Evolutionary conservation across 2,113 vertebrate species (phyloP).

Genomic region (Ariopsis seemanni): DNA sequence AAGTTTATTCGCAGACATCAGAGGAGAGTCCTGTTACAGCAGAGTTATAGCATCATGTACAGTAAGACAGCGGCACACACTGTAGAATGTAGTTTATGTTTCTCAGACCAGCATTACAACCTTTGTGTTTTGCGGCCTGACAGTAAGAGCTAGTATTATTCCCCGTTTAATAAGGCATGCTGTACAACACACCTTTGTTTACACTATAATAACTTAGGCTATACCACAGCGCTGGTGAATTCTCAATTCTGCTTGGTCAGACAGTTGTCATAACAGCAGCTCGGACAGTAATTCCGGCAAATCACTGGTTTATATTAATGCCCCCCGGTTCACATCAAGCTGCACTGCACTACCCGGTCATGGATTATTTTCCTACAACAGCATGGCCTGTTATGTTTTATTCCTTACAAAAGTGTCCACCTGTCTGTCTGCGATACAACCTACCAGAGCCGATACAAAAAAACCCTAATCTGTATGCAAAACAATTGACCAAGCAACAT

Average conservation of each 20-base stretch:
- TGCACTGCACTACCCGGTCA: not conserved
- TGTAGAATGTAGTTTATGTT: not conserved
- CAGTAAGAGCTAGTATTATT: not conserved
- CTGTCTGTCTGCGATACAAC: not conserved
- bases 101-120: not conserved
- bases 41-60: not conserved
- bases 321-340: not conserved
- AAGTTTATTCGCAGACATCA: conserved; percentile 25
- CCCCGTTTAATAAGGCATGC: conserved; percentile 4
- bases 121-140: conserved; percentile 7
- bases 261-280: not conserved
- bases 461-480: not conserved
- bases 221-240: not conserved
- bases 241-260: not conserved
- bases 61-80: not conserved
- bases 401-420: not conserved
- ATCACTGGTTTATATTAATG: not conserved
- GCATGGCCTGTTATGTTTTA: not conserved
- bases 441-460: not conserved
- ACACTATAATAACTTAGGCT: not conserved
- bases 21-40: conserved; percentile 21
- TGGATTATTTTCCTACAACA: not conserved
- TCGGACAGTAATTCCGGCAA: not conserved
- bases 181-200: not conserved
- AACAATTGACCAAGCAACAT: not conserved